These are phyloP conservation scores for Gymnoscelis rufifasciata DNA, from an alignment of 2,888 invertebrate species.

Conservation along the genomic window DNA sequence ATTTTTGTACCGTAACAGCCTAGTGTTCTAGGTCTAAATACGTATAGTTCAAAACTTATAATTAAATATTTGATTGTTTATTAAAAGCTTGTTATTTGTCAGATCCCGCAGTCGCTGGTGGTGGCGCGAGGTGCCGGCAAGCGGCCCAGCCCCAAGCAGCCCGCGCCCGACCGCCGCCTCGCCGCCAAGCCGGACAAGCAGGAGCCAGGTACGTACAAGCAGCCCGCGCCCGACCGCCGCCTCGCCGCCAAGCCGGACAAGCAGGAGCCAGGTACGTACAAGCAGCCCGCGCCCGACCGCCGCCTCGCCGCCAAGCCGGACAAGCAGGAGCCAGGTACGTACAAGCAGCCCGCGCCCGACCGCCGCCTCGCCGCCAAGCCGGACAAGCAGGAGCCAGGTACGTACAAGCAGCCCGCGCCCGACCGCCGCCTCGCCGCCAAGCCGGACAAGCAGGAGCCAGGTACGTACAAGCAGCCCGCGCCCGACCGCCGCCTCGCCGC, in stretches of 20 bases:
- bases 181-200: conserved; percentile 8
- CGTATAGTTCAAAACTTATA: too few species aligned
- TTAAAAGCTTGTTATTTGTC: conserved; percentile 8
- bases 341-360: conserved; percentile 46
- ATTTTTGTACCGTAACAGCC: too few species aligned
- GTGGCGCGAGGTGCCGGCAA: conserved; percentile 50
- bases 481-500: conserved; percentile 38
- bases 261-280: conserved; percentile 21
- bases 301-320: conserved; percentile 9
- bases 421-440: conserved; percentile 44
- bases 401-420: too few species aligned
- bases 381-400: too few species aligned
- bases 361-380: conserved; percentile 8
- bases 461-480: too few species aligned
- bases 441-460: conserved; percentile 56
- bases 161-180: conserved; percentile 16
- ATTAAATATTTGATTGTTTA: too few species aligned
- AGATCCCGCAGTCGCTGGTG: conserved; percentile 73
- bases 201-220: conserved; percentile 38
- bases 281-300: conserved; percentile 41
- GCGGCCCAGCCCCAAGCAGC: conserved; percentile 67
- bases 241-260: conserved; percentile 9
- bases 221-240: conserved; percentile 28
- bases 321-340: too few species aligned
- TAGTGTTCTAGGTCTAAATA: too few species aligned